Base-by-base conservation (phyloP, 1,140 invertebrate species). In the Scaptodrosophila lebanonensis region DNA sequence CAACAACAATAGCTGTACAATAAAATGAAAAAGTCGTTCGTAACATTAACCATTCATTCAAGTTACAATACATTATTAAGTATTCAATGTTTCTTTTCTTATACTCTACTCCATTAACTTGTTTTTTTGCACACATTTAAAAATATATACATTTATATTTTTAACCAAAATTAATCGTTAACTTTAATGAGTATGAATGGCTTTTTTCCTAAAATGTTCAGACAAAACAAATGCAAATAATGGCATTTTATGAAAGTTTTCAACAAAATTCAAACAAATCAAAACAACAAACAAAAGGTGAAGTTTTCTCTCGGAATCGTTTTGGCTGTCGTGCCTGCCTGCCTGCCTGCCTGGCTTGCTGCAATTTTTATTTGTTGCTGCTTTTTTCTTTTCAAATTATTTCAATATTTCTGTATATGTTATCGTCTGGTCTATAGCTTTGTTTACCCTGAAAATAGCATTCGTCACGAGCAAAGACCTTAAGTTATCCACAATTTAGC, bases 231-330 rank as follows among this genome's bases (percentile, higher is more conserved):
- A 38, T 16, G 13, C 9, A 13, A 33, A 33, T 8, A 33, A 4
- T 33, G 32, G 32, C 32, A n/a, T 67, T 70, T 63, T 42, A 70
- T 56, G 35, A 69, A 36, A 70, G 38, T 52, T 59, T 27, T 57
- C 52, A 62, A 59, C 42, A 49, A 51, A 56, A 39, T 59, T 62
- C 9, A 58, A 67, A 47, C 39, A 13, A 59, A 58, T 44, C 27
- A 57, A 45, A 38, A 44, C 51, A 35, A 27, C 30, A 42, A 51
- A 60, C 35, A 45, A 70, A 85, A 85, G 83, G 83, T 85, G 83
- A 85, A 85, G 83, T 85, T 85, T 85, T 79, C 83, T 85, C 83
- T 85, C 83, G 40, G 68, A 72, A 67, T 52, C 62, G 32, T 45
- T 50, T 45, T 56, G 20, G 8, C n/a, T 44, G 42, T 15, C n/a